Conservation (phyloP, 2,888 invertebrate species). For the Rhorus exstirpatorius region DNA sequence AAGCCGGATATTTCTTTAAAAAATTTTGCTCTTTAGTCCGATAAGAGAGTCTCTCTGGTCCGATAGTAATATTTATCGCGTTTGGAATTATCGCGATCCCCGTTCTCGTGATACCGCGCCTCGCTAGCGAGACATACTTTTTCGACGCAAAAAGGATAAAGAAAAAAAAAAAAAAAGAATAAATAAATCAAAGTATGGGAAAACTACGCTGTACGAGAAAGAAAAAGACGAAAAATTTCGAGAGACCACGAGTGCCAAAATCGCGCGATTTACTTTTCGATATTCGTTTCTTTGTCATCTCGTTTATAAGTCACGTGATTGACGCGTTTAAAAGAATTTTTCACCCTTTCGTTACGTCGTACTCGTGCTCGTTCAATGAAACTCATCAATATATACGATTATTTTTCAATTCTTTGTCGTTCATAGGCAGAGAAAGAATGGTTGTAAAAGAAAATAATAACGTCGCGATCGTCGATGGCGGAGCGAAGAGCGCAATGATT, state of each 20-base stretch:
- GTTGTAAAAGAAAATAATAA: conserved; percentile 13
- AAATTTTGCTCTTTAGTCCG: too few relatives aligned
- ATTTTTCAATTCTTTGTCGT: background rate
- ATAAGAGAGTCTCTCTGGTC: too few relatives aligned
- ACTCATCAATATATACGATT: background rate
- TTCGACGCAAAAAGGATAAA: too few relatives aligned
- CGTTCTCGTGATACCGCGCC: too few relatives aligned
- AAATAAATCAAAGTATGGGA: too few relatives aligned
- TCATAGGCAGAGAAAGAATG: conserved; percentile 39
- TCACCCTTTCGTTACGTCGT: background rate
- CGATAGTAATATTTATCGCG: too few relatives aligned
- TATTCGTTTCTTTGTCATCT: background rate
- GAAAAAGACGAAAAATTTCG: background rate
- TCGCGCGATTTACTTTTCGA: background rate
- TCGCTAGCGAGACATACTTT: too few relatives aligned
- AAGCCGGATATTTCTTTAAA: too few relatives aligned
- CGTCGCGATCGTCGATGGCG: background rate
- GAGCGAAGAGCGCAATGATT: conserved; percentile 60
- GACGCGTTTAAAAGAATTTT: background rate
- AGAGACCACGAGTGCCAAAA: too few relatives aligned
- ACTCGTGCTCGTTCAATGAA: background rate
- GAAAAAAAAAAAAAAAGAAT: background rate
- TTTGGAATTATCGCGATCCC: too few relatives aligned
- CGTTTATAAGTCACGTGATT: too few relatives aligned
- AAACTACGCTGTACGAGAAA: background rate